Evolutionary conservation across 2,797 vertebrate species (phyloP).

Genomic region (Erethizon dorsatum): DNA sequence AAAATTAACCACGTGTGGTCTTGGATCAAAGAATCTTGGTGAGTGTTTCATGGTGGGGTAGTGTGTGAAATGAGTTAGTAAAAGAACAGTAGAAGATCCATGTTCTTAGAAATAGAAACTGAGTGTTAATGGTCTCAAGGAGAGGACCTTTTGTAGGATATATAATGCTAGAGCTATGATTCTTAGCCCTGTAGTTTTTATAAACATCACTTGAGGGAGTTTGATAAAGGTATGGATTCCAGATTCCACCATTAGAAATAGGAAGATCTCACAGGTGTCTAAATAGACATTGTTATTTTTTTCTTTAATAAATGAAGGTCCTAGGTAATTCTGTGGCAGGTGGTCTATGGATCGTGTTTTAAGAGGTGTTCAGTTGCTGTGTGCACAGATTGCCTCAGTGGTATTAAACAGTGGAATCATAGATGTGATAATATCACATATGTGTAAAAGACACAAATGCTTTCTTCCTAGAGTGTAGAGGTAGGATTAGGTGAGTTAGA

Average conservation of each 20-base stretch:
- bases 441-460: background rate
- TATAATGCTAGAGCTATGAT: background rate
- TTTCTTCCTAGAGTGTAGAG: constrained; percentile 21
- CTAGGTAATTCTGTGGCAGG: background rate
- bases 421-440: background rate
- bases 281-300: background rate
- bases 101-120: constrained; percentile 29
- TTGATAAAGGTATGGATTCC: background rate
- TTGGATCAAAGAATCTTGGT: background rate
- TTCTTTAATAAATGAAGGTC: background rate
- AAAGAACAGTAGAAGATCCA: background rate
- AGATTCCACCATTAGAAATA: background rate
- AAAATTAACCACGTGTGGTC: background rate
- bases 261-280: background rate
- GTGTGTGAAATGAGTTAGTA: background rate
- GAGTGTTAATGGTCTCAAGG: background rate
- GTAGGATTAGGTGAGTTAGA: background rate
- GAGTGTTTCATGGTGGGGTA: background rate
- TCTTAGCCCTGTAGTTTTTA: background rate
- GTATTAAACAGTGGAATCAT: background rate
- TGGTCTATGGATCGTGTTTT: background rate
- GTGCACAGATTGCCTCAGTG: background rate
- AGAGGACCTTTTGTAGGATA: background rate
- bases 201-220: background rate
- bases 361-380: background rate